Evolutionary conservation across 2,113 vertebrate species (phyloP).

Genomic region (Burhinus bistriatus): DNA sequence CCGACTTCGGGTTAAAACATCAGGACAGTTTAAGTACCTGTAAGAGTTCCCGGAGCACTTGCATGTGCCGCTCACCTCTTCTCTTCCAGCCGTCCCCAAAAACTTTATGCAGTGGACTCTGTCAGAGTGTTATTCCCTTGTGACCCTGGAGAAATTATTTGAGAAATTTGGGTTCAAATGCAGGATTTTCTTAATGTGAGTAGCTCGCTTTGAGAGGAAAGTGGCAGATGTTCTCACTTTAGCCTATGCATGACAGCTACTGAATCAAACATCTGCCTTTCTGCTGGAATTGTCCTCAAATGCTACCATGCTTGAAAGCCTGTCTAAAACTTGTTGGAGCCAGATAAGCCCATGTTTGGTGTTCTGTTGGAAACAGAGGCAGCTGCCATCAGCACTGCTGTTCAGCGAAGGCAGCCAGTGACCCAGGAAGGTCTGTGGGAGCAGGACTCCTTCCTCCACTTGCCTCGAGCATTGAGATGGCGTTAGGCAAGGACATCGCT

Average conservation of each 20-base stretch:
- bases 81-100: background rate
- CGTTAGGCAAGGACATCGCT: fast-evolving
- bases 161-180: background rate
- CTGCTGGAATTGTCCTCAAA: background rate
- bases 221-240: conserved; percentile 6
- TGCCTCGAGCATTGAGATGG: fast-evolving
- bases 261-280: background rate
- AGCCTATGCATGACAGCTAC: background rate
- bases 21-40: background rate
- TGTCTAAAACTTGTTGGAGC: fast-evolving
- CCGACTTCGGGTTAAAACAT: background rate
- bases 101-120: fast-evolving
- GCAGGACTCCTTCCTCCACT: background rate
- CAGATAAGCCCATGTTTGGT: fast-evolving
- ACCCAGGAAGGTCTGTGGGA: background rate
- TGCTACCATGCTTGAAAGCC: fast-evolving
- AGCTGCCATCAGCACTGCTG: fast-evolving
- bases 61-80: fast-evolving
- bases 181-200: background rate
- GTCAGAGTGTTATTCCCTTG: fast-evolving
- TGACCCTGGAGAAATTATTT: background rate
- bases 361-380: background rate
- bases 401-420: background rate
- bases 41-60: no score
- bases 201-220: background rate